phyloP scores from a whole-genome alignment of 2,888 invertebrate species.

The Amiota communis region DNA sequence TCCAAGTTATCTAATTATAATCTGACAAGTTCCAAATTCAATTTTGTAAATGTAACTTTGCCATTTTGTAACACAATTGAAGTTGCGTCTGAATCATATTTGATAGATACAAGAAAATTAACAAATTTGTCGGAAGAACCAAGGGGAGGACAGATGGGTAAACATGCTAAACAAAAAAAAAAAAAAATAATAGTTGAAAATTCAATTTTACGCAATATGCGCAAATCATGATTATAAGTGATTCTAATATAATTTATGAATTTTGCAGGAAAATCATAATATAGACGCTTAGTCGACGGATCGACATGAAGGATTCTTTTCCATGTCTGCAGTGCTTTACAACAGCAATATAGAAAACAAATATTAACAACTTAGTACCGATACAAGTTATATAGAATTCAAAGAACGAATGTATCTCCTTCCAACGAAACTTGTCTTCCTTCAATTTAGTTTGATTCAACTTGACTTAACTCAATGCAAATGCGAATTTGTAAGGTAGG shows the following conservation, averaged over 20 bases:
- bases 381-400: too few species aligned
- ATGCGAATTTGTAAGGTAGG: too few species aligned
- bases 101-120: background rate
- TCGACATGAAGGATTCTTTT: too few species aligned
- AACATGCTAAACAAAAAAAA: background rate
- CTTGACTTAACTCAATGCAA: too few species aligned
- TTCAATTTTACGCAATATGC: slow-evolving; percentile 68
- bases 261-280: slow-evolving; percentile 39
- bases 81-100: slow-evolving; percentile 1
- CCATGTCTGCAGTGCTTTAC: background rate
- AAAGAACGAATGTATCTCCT: too few species aligned
- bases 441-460: too few species aligned
- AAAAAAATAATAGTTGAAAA: slow-evolving; percentile 57
- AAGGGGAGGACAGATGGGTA: background rate
- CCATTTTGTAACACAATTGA: slow-evolving; percentile 24
- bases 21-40: slow-evolving; percentile 25
- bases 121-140: background rate
- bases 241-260: slow-evolving; percentile 33
- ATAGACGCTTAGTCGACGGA: background rate
- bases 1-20: slow-evolving; percentile 3
- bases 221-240: slow-evolving; percentile 64
- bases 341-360: background rate
- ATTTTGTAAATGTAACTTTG: slow-evolving; percentile 25
- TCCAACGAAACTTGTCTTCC: too few species aligned
- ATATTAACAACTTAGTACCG: background rate